These are phyloP conservation scores for Bellardia pandia DNA, from an alignment of 2,888 invertebrate genomes.

Conservation along the genomic window DNA sequence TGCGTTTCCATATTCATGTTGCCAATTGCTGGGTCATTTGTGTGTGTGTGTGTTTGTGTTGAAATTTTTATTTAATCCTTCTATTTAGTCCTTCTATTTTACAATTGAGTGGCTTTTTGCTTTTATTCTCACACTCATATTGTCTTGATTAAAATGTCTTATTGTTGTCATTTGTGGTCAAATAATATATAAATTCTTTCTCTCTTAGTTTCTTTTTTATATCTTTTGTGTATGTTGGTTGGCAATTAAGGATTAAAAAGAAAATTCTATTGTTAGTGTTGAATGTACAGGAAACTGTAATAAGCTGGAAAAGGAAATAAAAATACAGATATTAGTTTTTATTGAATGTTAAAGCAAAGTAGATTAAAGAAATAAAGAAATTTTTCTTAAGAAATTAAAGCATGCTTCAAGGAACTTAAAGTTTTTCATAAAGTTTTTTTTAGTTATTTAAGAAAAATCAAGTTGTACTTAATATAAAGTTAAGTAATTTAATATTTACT, in stretches of 20 bases:
- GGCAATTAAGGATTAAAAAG: slow-evolving; percentile 43
- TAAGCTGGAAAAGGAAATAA: neutral
- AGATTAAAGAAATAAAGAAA: neutral
- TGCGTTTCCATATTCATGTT: slow-evolving; percentile 69
- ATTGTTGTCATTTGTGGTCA: slow-evolving; percentile 49
- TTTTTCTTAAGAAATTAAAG: no score
- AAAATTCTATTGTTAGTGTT: slow-evolving; percentile 38
- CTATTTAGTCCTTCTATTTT: slow-evolving; percentile 41
- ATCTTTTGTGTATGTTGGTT: neutral
- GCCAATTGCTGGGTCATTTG: slow-evolving; percentile 58
- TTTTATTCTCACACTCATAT: slow-evolving; percentile 3
- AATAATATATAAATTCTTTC: slow-evolving; percentile 11
- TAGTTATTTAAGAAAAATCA: no score
- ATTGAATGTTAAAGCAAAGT: neutral
- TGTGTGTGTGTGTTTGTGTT: slow-evolving; percentile 12
- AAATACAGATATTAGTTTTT: neutral
- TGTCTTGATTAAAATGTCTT: slow-evolving; percentile 40
- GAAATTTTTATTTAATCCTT: neutral
- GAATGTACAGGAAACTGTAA: slow-evolving; percentile 52
- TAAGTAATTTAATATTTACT: no score
- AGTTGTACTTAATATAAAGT: no score
- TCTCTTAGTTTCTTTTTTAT: neutral
- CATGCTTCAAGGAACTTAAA: no score
- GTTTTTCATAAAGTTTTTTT: no score
- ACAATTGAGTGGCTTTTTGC: slow-evolving; percentile 31